Conservation (phyloP, 2,888 invertebrate species). For the Itoplectis maculator region DNA sequence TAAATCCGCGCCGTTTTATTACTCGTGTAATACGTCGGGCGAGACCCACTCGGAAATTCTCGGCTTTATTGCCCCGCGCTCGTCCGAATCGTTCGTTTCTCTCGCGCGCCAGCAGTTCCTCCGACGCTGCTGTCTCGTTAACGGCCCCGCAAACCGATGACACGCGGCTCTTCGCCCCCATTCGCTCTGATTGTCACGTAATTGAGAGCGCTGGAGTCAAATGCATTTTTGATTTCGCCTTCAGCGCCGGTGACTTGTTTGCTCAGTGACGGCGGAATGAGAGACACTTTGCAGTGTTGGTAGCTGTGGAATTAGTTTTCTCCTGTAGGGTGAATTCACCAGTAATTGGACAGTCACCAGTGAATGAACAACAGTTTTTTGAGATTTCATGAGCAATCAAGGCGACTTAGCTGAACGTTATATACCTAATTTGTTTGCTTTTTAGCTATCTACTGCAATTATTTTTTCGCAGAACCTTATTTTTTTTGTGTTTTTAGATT, state of each 20-base stretch:
- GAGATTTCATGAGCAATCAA: too few species aligned
- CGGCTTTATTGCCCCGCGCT: constrained; percentile 39
- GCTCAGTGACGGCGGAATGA: not conserved
- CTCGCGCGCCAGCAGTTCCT: too few species aligned
- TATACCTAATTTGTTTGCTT: too few species aligned
- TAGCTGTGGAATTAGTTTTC: too few species aligned
- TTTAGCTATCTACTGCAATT: too few species aligned
- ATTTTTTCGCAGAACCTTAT: too few species aligned
- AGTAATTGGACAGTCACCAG: too few species aligned
- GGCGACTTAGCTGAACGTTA: too few species aligned
- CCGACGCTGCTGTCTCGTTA: constrained; percentile 17
- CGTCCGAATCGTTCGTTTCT: constrained; percentile 11
- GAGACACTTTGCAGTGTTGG: too few species aligned
- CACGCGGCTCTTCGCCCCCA: constrained; percentile 5
- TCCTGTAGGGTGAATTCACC: too few species aligned
- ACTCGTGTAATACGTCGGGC: constrained; percentile 25
- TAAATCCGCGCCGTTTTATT: constrained; percentile 43
- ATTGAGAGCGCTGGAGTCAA: not conserved
- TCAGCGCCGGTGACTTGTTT: not conserved
- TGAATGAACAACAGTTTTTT: too few species aligned
- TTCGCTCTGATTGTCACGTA: constrained; percentile 16
- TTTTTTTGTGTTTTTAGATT: too few species aligned
- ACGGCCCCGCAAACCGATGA: not conserved
- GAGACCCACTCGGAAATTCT: constrained; percentile 1
- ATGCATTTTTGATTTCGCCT: not conserved